Evolutionary conservation across 2,113 vertebrate genomes (phyloP).

Genomic region (Heloderma charlesbogerti): DNA sequence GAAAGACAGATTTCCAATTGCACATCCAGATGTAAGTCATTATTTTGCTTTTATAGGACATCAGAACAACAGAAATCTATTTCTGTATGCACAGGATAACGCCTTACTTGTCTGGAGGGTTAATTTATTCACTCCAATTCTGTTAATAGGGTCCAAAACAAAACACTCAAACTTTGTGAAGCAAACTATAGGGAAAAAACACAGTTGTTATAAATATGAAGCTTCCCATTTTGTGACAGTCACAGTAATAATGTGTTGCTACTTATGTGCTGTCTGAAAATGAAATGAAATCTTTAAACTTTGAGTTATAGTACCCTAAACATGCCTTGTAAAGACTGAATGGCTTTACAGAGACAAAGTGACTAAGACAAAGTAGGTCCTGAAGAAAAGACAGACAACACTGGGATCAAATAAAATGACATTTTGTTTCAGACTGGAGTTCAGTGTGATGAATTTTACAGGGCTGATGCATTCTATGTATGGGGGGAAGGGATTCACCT

Average conservation of each 20-base stretch:
- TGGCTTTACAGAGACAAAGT: neutral
- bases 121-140: conserved; percentile 24
- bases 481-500: conserved; percentile 40
- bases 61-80: conserved; percentile 15
- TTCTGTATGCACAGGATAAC: neutral
- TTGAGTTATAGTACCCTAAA: neutral
- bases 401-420: neutral
- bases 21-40: conserved; percentile 51
- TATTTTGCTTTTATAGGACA: conserved; percentile 45
- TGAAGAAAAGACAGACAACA: neutral
- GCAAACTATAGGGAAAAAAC: neutral
- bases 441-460: neutral
- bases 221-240: neutral
- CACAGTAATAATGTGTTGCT: neutral
- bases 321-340: neutral
- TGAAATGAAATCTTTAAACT: neutral
- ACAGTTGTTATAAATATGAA: too few species aligned
- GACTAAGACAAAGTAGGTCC: neutral
- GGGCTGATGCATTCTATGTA: neutral
- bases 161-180: neutral
- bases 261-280: neutral
- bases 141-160: conserved; percentile 42
- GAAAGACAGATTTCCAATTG: conserved; percentile 56
- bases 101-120: conserved; percentile 54
- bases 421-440: neutral